Conservation (phyloP, 2,797 vertebrate genomes). For the Micromesistius poutassou region DNA sequence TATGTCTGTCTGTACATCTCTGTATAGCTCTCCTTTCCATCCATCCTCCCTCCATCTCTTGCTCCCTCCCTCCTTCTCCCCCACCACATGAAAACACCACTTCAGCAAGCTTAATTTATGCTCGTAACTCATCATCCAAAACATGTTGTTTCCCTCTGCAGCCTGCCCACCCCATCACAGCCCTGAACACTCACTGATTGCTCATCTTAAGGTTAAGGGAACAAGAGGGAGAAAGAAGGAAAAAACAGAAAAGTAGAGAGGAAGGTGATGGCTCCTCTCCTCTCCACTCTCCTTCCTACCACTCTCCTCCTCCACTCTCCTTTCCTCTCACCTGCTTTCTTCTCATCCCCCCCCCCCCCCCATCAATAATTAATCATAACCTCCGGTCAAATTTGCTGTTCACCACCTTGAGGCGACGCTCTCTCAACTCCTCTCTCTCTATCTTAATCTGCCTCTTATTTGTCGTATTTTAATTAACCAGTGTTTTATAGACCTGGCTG, state of each 20-base stretch:
- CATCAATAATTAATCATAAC: slow-evolving; percentile 67
- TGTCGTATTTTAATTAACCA: neutral
- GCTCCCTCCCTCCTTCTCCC: too few relatives aligned
- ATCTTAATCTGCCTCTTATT: neutral
- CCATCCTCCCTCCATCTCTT: neutral
- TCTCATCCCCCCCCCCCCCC: slow-evolving; percentile 13
- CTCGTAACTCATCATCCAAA: neutral
- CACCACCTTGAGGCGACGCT: slow-evolving; percentile 40
- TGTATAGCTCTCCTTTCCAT: too few relatives aligned
- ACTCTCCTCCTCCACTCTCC: neutral
- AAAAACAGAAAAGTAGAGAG: slow-evolving; percentile 7
- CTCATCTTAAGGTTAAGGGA: neutral
- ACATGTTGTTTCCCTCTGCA: neutral
- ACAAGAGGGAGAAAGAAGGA: neutral
- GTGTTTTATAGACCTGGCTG: slow-evolving; percentile 25
- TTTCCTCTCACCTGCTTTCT: slow-evolving; percentile 37
- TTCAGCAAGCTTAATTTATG: too few relatives aligned
- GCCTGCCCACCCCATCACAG: neutral
- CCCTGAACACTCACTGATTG: neutral
- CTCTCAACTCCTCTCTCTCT: slow-evolving; percentile 6
- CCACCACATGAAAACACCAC: too few relatives aligned
- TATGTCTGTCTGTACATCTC: too few relatives aligned
- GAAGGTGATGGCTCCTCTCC: slow-evolving; percentile 17
- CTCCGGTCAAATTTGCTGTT: slow-evolving; percentile 61
- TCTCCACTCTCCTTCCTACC: slow-evolving; percentile 12